Conservation (phyloP, 92 coral and sea anemone genomes). For the Blastomussa wellsi region DNA sequence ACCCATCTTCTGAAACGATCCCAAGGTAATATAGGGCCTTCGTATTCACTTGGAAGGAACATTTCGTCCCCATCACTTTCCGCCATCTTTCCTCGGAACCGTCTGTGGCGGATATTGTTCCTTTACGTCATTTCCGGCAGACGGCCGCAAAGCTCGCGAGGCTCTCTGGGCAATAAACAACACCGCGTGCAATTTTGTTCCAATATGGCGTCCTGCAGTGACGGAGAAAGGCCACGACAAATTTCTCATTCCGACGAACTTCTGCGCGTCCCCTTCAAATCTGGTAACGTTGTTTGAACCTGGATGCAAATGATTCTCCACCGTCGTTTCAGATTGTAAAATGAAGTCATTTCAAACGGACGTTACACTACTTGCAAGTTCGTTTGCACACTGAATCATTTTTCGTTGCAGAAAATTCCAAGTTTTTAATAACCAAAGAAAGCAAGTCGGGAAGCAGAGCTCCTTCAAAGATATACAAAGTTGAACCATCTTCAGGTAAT, state of each 20-base stretch:
- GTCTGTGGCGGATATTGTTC: constrained; percentile 40
- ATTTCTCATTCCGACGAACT: constrained; percentile 63
- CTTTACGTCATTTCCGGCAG: constrained; percentile 65
- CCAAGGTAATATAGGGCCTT: constrained; percentile 85
- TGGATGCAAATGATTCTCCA: neutral
- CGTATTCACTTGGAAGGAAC: constrained; percentile 53
- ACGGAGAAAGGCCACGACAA: constrained; percentile 26
- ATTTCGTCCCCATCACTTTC: constrained; percentile 68
- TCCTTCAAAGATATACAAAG: constrained; percentile 61
- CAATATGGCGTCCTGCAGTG: constrained; percentile 76
- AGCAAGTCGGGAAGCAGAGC: constrained; percentile 44
- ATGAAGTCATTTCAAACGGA: neutral
- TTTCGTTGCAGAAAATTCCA: constrained; percentile 57
- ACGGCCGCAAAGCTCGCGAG: constrained; percentile 7
- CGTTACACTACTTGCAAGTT: neutral
- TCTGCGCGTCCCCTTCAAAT: constrained; percentile 56
- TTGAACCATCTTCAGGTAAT: constrained; percentile 73
- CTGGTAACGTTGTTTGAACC: constrained; percentile 35
- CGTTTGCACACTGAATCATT: neutral
- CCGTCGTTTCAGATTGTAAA: too few species aligned
- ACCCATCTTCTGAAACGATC: constrained; percentile 98
- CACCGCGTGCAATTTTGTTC: constrained; percentile 54
- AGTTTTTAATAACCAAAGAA: constrained; percentile 50
- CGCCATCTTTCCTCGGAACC: constrained; percentile 70
- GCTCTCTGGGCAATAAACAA: constrained; percentile 56